Evolutionary conservation across 2,113 vertebrate species (phyloP), one percentile per base, ranked within the genome.

Genomic region (Progne subis): DNA sequence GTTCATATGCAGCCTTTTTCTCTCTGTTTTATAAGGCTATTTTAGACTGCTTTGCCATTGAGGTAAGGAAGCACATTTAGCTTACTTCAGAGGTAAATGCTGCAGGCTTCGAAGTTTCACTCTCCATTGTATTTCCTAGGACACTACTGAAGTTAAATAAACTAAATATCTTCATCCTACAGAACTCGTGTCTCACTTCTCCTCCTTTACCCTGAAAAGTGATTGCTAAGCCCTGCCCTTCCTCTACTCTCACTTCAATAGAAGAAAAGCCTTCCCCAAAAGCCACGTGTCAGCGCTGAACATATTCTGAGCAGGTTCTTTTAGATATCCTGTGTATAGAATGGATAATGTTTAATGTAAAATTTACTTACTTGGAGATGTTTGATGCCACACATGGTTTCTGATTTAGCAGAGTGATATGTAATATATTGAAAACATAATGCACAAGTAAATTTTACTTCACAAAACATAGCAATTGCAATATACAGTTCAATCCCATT

Each of bases 391-490:
- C 10, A 24, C 2, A 8, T 20, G 2, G 14, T 70, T 69, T 88
- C 55, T 53, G n/a, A 65, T 82, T 52, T 67, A 82, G 13, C 26
- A 52, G 18, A 55, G 4, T 25, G 8, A 70, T 17, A 41, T 9
- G 60, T 44, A 47, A 61, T 31, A 53, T 29, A 53, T 43, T 18
- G 31, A 71, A 82, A 91, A 49, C 23, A 75, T 4, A 34, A 47
- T 20, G 55, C 1, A 47, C 0, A 1, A 28, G 1, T 37, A 68
- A 87, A 31, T 43, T 52, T 78, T 0, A 1, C n/a, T 68, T 64
- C 5, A 39, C 7, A 32, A 82, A 46, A 74, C 32, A 34, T 0
- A 44, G 1, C 2, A 25, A 32, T 34, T 67, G 3, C 9, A 63
- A 34, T 25, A 44, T 28, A 57, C 15, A 47, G 6, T 44, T 57